A percentile compares a stretch with the other conserved stretches of the same genome.
These are phyloP conservation scores for Prolemur simus DNA, from an alignment of 2,113 vertebrate genomes.

Conservation along the genomic window DNA sequence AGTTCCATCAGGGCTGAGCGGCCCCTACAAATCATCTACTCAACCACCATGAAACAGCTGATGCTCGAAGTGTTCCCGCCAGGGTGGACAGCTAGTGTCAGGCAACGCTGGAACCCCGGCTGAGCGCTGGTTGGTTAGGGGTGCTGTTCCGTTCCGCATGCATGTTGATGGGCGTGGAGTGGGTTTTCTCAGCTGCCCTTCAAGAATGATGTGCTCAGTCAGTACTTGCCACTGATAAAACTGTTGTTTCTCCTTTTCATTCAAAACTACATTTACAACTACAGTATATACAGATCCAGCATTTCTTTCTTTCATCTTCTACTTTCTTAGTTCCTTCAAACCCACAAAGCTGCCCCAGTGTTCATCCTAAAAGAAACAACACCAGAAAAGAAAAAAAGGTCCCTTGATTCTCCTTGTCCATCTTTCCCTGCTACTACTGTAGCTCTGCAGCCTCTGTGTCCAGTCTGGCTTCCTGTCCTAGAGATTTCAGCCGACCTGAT, in stretches of 20 bases:
- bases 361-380: background rate
- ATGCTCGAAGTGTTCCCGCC: background rate
- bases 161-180: too few relatives aligned
- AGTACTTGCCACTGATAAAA: background rate
- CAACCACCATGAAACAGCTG: background rate
- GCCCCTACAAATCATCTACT: background rate
- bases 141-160: accelerated
- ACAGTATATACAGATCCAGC: background rate
- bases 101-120: accelerated
- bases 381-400: background rate
- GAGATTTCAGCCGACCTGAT: accelerated
- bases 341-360: background rate
- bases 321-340: background rate
- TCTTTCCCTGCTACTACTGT: background rate
- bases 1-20: background rate
- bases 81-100: too few relatives aligned
- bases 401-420: background rate
- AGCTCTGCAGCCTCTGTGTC: too few relatives aligned
- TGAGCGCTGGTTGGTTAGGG: accelerated
- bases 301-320: background rate
- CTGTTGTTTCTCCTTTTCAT: background rate
- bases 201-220: background rate
- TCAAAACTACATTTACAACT: background rate
- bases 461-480: background rate
- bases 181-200: background rate